Conservation (phyloP, 2,888 invertebrate genomes). For the Orthosia incerta region DNA sequence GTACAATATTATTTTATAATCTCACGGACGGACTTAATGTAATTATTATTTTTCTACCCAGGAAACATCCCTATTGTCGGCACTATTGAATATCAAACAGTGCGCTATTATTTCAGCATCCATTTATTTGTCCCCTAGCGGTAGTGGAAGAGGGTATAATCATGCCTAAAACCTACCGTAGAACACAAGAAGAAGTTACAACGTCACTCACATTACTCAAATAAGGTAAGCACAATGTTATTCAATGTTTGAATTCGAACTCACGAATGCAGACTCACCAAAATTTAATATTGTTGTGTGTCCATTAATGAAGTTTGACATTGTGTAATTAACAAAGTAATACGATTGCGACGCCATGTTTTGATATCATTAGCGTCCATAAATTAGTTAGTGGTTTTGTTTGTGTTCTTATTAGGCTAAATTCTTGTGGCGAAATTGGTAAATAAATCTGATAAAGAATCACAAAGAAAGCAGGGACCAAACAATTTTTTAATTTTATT, state of each 20-base stretch:
- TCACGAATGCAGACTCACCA: constrained; percentile 33
- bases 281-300: constrained; percentile 52
- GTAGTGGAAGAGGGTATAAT: too few relatives aligned
- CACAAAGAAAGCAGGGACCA: neutral
- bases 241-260: constrained; percentile 50
- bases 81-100: too few relatives aligned
- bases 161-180: neutral
- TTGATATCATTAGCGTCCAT: constrained; percentile 64
- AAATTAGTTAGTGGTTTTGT: constrained; percentile 24
- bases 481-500: neutral
- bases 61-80: too few relatives aligned
- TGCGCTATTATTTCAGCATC: too few relatives aligned
- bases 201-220: constrained; percentile 25
- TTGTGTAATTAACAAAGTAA: constrained; percentile 57
- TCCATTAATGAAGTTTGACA: constrained; percentile 61
- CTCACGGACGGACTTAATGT: too few relatives aligned
- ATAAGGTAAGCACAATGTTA: constrained; percentile 41
- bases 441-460: neutral
- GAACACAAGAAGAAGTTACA: constrained; percentile 3
- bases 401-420: constrained; percentile 18
- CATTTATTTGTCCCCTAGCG: too few relatives aligned
- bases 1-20: too few relatives aligned
- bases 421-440: neutral
- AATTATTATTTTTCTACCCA: too few relatives aligned
- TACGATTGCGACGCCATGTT: constrained; percentile 53